These are phyloP conservation scores for Bolinopsis microptera DNA, from an alignment of 37 sponge, comb jelly and placozoan species.

Conservation along the genomic window DNA sequence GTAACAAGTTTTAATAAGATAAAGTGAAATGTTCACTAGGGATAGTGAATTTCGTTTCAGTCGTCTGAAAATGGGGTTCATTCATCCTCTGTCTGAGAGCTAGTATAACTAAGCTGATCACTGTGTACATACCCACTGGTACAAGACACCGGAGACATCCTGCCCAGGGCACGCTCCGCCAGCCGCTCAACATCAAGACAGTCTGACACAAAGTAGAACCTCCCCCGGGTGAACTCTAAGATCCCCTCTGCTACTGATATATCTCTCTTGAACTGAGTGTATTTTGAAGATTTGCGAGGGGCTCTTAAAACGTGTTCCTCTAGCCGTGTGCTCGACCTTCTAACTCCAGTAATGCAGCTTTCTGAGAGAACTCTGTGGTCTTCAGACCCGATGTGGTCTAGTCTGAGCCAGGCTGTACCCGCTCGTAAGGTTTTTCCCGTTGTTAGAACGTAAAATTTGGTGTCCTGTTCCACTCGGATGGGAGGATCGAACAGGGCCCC, in stretches of 20 bases:
- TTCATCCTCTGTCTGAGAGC: not conserved
- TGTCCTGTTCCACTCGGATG: not conserved
- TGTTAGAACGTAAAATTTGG: slow-evolving; percentile 22
- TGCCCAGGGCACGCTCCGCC: not conserved
- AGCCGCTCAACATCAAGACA: slow-evolving; percentile 21
- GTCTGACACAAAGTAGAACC: slow-evolving; percentile 20
- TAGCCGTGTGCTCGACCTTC: not conserved
- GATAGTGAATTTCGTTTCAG: no score
- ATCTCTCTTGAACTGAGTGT: not conserved
- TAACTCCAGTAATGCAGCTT: slow-evolving; percentile 15
- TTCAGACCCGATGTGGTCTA: not conserved
- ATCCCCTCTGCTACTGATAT: not conserved
- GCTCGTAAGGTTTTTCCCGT: not conserved
- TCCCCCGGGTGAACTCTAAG: slow-evolving; percentile 1
- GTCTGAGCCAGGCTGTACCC: not conserved
- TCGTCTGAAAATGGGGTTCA: no score
- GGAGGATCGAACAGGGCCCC: slow-evolving; percentile 28
- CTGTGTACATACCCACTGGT: slow-evolving; percentile 42
- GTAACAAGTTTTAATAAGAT: no score
- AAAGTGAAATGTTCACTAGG: no score
- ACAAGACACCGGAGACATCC: not conserved
- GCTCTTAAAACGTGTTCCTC: not conserved
- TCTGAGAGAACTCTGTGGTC: not conserved
- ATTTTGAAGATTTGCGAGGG: not conserved
- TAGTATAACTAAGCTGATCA: slow-evolving; percentile 8